Conservation (phyloP, 2,797 vertebrate species). For the Anguilla anguilla region DNA sequence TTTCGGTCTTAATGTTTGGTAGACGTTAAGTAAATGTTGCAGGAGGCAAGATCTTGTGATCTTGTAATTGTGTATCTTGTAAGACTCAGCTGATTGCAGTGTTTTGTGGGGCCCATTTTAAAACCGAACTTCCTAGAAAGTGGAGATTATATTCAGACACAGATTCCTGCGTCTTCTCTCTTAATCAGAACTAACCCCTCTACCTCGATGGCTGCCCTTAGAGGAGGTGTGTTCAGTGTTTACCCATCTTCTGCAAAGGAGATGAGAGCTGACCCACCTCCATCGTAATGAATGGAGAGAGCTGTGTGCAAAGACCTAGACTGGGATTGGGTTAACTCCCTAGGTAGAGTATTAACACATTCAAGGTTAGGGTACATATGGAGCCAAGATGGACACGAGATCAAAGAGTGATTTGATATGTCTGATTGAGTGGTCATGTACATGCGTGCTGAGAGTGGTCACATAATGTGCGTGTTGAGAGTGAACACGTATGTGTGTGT, state of each 20-base stretch:
- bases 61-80: too few species aligned
- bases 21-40: not conserved
- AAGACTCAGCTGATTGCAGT: not conserved
- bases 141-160: not conserved
- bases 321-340: not conserved
- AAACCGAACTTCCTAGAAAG: not conserved
- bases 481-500: too few species aligned
- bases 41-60: not conserved
- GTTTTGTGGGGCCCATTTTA: not conserved
- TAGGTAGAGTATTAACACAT: not conserved
- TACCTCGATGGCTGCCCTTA: not conserved
- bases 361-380: not conserved
- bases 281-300: not conserved
- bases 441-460: not conserved
- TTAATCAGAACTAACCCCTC: not conserved
- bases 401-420: not conserved
- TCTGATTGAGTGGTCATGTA: not conserved
- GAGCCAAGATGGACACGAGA: not conserved
- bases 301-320: not conserved
- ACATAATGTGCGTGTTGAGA: too few species aligned
- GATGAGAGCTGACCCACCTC: slow-evolving; percentile 13
- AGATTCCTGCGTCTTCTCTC: not conserved
- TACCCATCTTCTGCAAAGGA: slow-evolving; percentile 1
- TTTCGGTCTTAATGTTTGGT: not conserved
- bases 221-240: not conserved